phyloP scores from a whole-genome alignment of 2,888 invertebrate species.

The Trissonchulus latispiculum region DNA sequence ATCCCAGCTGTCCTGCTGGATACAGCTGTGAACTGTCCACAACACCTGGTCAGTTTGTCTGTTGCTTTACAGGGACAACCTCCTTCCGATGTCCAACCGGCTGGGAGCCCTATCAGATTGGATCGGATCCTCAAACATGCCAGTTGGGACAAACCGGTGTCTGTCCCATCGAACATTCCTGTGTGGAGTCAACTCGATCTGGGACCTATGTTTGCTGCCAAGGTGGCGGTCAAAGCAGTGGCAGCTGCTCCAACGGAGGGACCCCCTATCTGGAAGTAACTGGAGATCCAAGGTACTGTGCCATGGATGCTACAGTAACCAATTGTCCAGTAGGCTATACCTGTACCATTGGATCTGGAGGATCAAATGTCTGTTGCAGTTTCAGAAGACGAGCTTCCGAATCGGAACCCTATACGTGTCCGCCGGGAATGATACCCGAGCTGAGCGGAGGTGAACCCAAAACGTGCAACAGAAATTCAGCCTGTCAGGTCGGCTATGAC shows the following conservation, averaged over 20 bases:
- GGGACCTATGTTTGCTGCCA: constrained; percentile 8
- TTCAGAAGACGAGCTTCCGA: background rate
- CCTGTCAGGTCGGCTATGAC: background rate
- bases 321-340: background rate
- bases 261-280: background rate
- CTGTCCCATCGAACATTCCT: background rate
- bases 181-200: constrained; percentile 10
- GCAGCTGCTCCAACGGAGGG: background rate
- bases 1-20: constrained; percentile 14
- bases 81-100: constrained; percentile 10
- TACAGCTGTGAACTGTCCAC: constrained; percentile 15
- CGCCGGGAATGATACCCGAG: background rate
- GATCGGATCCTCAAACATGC: constrained; percentile 7
- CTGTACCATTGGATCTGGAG: background rate
- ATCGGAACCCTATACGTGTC: background rate
- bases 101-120: background rate
- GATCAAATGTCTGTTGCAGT: background rate
- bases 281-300: background rate
- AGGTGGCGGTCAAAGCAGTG: background rate
- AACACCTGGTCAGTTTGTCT: background rate
- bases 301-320: background rate
- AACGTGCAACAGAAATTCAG: background rate
- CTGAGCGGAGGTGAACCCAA: background rate
- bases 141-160: constrained; percentile 1
- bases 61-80: background rate